Conservation (phyloP, 2,888 invertebrate species). For the Orthonychiurus folsomi region DNA sequence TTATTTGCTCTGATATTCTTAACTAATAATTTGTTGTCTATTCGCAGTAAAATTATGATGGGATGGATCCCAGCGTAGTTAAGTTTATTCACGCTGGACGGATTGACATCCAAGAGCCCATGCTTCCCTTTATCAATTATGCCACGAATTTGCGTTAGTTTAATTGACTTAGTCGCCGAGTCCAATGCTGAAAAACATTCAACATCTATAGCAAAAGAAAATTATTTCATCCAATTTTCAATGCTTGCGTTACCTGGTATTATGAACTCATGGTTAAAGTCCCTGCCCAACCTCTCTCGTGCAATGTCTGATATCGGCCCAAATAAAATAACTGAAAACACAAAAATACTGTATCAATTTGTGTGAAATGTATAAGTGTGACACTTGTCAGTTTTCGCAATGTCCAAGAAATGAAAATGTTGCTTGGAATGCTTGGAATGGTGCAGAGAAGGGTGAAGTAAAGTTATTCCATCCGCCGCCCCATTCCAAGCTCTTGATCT, state of each 20-base stretch:
- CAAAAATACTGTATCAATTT: no score
- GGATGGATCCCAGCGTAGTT: constrained; percentile 83
- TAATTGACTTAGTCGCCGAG: constrained; percentile 16
- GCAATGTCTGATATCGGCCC: constrained; percentile 94
- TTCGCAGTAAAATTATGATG: constrained; percentile 88
- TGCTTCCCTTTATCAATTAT: constrained; percentile 91
- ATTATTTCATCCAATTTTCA: no score
- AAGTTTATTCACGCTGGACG: constrained; percentile 79
- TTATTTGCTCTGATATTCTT: constrained; percentile 55
- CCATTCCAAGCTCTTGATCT: constrained; percentile 82
- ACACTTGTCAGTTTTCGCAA: no score
- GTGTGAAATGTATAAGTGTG: no score
- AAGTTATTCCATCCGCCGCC: constrained; percentile 88
- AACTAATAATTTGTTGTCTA: constrained; percentile 86
- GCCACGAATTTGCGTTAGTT: constrained; percentile 72
- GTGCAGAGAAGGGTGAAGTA: no score
- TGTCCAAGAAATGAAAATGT: no score
- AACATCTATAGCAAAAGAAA: constrained; percentile 7
- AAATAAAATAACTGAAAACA: constrained; percentile 90
- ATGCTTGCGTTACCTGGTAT: not conserved
- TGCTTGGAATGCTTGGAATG: no score
- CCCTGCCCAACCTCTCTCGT: constrained; percentile 76
- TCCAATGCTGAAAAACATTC: constrained; percentile 8
- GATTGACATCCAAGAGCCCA: constrained; percentile 89
- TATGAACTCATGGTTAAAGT: constrained; percentile 82